Base-by-base conservation (phyloP, 2,888 invertebrate genomes). In the Fragum sueziense region DNA sequence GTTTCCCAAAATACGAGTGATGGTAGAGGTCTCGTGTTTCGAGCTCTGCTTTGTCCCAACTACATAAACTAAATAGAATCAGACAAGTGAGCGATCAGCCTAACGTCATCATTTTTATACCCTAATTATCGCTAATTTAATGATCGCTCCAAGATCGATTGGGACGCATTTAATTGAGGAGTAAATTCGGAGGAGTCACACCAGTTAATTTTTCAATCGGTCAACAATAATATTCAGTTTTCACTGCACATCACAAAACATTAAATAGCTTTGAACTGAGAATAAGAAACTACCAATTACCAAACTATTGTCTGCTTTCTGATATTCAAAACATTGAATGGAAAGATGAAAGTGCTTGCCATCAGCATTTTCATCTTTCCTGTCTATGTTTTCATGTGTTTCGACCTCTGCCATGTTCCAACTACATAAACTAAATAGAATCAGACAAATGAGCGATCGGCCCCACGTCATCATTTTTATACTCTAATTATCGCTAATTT, bases 121-220 rank as follows among this genome's bases (percentile, higher is more conserved):
- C 68, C 76, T 82, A 82, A 82, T 82, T 79, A 74, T 62, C 27
- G 72, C 51, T 82, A 76, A 82, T 82, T 79, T 79, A 76, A 79
- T 79, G 77, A 76, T 51, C 79, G 47, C 59, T 62, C 20, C 22
- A 41, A 65, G 65, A 71, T 57, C 71, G 71, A 71, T 71, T 34
- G 61, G 61, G 33, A 22, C 57, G 27, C 57, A 29, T 27, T 57
- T 25, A 57, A 57, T 57, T 29, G 20, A 14, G 47, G 17, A 47
- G 2, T 47, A 4, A n/a, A n/a, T n/a, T n/a, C 20, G 17, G 17
- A 14, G 47, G 47, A 20, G 17, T 47, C 4, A 47, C 47, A 20
- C 47, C 47, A 47, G 47, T 47, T n/a, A n/a, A n/a, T n/a, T n/a
- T n/a, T n/a, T n/a, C n/a, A n/a, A n/a, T n/a, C n/a, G n/a, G n/a